A percentile compares a stretch with the other conserved stretches of the same genome.
These are phyloP conservation scores for Esox niger DNA, from an alignment of 2,113 vertebrate genomes.

Conservation along the genomic window DNA sequence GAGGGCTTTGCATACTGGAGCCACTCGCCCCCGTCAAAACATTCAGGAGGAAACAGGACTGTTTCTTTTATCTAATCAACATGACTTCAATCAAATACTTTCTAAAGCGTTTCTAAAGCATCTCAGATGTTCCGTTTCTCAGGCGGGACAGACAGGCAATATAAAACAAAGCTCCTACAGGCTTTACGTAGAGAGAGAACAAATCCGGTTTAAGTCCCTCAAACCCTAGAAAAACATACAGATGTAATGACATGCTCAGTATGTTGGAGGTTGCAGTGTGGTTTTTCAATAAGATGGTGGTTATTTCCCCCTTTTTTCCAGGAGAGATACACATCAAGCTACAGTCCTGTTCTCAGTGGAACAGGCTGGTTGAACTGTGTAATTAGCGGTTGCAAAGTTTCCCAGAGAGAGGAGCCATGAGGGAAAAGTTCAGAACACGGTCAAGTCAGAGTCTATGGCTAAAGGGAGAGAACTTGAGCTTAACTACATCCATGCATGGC, in stretches of 20 bases:
- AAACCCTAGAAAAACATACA: slow-evolving; percentile 44
- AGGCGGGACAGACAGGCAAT: slow-evolving; percentile 29
- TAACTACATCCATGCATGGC: not conserved
- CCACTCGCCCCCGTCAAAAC: slow-evolving; percentile 55
- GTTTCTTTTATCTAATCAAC: slow-evolving; percentile 66
- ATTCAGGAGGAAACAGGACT: slow-evolving; percentile 55
- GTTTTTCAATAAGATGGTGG: slow-evolving; percentile 12
- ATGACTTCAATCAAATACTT: slow-evolving; percentile 62
- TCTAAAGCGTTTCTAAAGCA: slow-evolving; percentile 48
- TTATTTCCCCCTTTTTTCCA: slow-evolving; percentile 25
- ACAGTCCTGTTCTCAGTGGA: slow-evolving; percentile 22
- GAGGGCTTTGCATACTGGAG: too few species aligned
- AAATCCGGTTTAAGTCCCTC: slow-evolving; percentile 39
- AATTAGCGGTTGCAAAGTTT: slow-evolving; percentile 60
- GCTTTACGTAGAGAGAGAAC: not conserved
- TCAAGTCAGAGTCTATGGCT: slow-evolving; percentile 7
- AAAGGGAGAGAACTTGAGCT: not conserved
- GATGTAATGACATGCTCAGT: slow-evolving; percentile 32
- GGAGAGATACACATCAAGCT: slow-evolving; percentile 36
- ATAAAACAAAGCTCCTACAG: slow-evolving; percentile 22
- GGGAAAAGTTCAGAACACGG: slow-evolving; percentile 41
- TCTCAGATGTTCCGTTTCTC: slow-evolving; percentile 54
- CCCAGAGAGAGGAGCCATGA: slow-evolving; percentile 25
- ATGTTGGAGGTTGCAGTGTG: slow-evolving; percentile 21
- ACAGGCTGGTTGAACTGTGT: slow-evolving; percentile 19